These are phyloP conservation scores for Eira barbara DNA, from an alignment of 2,113 vertebrate genomes.

Conservation along the genomic window DNA sequence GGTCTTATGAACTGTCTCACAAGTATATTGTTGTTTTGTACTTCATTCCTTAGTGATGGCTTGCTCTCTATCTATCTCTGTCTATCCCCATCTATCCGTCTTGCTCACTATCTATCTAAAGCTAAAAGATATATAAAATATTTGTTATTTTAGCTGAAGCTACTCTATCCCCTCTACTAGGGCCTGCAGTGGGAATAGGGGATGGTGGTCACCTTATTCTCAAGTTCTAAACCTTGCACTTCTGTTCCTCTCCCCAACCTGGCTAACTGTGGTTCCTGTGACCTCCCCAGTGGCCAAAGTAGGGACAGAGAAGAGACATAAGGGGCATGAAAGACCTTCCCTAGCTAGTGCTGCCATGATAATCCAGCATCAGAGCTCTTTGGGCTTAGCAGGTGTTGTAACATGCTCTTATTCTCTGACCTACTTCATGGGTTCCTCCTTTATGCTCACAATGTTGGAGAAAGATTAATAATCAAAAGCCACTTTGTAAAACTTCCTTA, in stretches of 20 bases:
- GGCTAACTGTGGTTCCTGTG: not conserved
- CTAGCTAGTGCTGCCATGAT: not conserved
- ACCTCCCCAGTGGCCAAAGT: not conserved
- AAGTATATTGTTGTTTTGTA: not conserved
- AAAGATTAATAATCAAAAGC: not conserved
- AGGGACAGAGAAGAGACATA: not conserved
- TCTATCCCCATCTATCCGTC: too few relatives aligned
- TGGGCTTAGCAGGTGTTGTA: not conserved
- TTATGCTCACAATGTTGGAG: not conserved
- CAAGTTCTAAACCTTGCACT: not conserved
- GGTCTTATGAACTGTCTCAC: not conserved
- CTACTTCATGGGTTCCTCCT: not conserved
- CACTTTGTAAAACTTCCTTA: not conserved
- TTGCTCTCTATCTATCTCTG: not conserved
- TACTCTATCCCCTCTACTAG: not conserved
- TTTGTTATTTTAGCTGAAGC: not conserved
- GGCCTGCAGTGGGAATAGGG: not conserved
- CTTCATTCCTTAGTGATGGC: not conserved
- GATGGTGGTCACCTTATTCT: not conserved
- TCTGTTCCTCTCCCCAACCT: not conserved
- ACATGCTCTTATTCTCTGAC: not conserved
- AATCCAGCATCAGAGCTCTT: not conserved
- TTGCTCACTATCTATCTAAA: not conserved
- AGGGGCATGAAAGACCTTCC: not conserved
- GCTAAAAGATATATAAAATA: not conserved